These are phyloP conservation scores for Drosophila emarginata DNA, from an alignment of 2,888 invertebrate species.

Conservation along the genomic window DNA sequence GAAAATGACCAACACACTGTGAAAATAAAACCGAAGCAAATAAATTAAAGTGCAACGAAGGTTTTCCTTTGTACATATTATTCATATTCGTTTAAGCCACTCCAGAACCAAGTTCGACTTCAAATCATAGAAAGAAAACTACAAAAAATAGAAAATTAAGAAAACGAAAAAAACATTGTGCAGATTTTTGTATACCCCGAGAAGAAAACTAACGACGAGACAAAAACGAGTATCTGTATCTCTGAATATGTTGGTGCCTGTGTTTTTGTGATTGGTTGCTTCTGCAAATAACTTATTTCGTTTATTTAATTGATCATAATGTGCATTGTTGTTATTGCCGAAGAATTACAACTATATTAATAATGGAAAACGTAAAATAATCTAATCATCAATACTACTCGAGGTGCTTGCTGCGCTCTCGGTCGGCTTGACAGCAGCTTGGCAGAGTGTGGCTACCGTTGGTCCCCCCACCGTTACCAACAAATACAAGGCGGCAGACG, in stretches of 20 bases:
- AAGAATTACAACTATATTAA: neutral
- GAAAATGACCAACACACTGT: conserved; percentile 40
- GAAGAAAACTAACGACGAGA: neutral
- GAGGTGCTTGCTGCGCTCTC: neutral
- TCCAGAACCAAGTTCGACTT: conserved; percentile 44
- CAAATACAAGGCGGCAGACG: conserved; percentile 54
- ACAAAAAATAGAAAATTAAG: neutral
- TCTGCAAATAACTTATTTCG: conserved; percentile 33
- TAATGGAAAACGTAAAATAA: conserved; percentile 8
- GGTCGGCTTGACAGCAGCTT: neutral
- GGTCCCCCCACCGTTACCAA: conserved; percentile 38
- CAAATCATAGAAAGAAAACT: conserved; percentile 28
- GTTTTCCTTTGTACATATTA: conserved; percentile 30
- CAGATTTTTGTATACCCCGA: conserved; percentile 76
- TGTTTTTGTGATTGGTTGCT: conserved; percentile 29
- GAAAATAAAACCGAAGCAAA: conserved; percentile 33
- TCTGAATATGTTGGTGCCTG: conserved; percentile 22
- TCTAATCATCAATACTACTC: conserved; percentile 9
- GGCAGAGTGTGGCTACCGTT: conserved; percentile 49
- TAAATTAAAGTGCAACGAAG: conserved; percentile 52
- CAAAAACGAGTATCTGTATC: conserved; percentile 46
- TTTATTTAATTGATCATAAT: conserved; percentile 5
- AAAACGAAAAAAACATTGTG: conserved; percentile 49
- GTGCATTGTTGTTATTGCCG: neutral
- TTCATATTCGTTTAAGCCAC: conserved; percentile 25